Conservation (phyloP, 2,113 vertebrate genomes). For the Phoxinus phoxinus region DNA sequence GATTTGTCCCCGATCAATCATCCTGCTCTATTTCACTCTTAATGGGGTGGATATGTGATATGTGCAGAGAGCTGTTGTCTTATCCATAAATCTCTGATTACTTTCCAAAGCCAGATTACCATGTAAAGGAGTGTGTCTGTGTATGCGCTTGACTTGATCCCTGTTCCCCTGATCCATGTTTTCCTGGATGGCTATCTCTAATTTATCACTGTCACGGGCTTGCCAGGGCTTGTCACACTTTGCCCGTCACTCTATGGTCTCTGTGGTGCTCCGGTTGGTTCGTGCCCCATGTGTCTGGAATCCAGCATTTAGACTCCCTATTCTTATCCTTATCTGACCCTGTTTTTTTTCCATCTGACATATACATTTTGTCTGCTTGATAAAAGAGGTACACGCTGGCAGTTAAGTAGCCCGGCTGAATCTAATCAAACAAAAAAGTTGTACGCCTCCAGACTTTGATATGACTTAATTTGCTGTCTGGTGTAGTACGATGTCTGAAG, state of each 20-base stretch:
- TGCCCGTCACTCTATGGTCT: slow-evolving; percentile 18
- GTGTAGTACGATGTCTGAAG: too few species aligned
- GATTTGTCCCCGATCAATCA: neutral
- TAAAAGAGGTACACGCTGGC: neutral
- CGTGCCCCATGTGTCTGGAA: neutral
- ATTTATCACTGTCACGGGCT: slow-evolving; percentile 34
- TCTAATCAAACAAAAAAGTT: too few species aligned
- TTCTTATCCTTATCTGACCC: neutral
- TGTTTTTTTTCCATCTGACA: neutral
- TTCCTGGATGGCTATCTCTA: slow-evolving; percentile 6
- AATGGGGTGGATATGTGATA: neutral
- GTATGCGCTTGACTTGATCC: slow-evolving; percentile 6
- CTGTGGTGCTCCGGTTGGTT: neutral
- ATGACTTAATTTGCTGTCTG: too few species aligned
- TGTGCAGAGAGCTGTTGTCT: neutral
- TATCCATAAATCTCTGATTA: slow-evolving; percentile 11
- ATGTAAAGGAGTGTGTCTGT: neutral
- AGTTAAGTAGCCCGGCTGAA: neutral
- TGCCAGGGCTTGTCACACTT: slow-evolving; percentile 28
- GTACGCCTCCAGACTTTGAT: too few species aligned
- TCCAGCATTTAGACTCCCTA: slow-evolving; percentile 6
- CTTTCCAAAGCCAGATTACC: neutral
- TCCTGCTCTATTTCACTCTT: neutral
- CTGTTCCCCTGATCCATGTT: slow-evolving; percentile 3
- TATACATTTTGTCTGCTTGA: neutral